Evolutionary conservation across 2,113 vertebrate genomes (phyloP).

Genomic region (Ageneiosus marmoratus): DNA sequence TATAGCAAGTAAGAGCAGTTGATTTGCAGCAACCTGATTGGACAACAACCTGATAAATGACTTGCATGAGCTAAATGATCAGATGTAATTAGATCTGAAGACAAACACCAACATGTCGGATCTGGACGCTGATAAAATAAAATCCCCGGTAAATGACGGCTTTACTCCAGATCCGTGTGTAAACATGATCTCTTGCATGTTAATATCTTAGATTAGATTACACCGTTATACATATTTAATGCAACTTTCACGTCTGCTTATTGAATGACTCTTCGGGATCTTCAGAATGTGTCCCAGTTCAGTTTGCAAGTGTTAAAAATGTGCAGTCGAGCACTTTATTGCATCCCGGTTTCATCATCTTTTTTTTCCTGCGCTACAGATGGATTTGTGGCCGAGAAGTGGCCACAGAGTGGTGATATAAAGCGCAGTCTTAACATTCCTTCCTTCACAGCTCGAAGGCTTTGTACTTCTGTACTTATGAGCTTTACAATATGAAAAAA

Average conservation of each 20-base stretch:
- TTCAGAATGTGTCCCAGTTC: slow-evolving; percentile 15
- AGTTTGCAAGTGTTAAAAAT: slow-evolving; percentile 40
- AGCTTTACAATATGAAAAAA: slow-evolving; percentile 14
- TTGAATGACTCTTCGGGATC: neutral
- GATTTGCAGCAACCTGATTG: no score
- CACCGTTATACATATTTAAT: neutral
- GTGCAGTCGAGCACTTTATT: slow-evolving; percentile 59
- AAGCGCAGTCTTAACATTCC: slow-evolving; percentile 31
- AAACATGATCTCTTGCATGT: neutral
- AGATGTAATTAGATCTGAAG: neutral
- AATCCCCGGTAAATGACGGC: neutral
- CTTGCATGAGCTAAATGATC: no score
- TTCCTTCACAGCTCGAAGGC: slow-evolving; percentile 20
- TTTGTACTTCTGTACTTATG: slow-evolving; percentile 25
- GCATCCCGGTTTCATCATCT: slow-evolving; percentile 72
- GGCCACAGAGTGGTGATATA: slow-evolving; percentile 43
- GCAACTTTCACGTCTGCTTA: neutral
- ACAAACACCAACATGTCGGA: neutral
- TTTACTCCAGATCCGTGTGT: neutral
- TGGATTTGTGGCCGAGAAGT: slow-evolving; percentile 38
- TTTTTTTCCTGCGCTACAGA: slow-evolving; percentile 54
- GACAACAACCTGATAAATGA: neutral
- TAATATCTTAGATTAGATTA: neutral
- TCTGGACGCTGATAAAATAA: neutral
- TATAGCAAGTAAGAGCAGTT: neutral